Evolutionary conservation across 2,888 invertebrate species (phyloP).

Genomic region (Pollenia amentaria): DNA sequence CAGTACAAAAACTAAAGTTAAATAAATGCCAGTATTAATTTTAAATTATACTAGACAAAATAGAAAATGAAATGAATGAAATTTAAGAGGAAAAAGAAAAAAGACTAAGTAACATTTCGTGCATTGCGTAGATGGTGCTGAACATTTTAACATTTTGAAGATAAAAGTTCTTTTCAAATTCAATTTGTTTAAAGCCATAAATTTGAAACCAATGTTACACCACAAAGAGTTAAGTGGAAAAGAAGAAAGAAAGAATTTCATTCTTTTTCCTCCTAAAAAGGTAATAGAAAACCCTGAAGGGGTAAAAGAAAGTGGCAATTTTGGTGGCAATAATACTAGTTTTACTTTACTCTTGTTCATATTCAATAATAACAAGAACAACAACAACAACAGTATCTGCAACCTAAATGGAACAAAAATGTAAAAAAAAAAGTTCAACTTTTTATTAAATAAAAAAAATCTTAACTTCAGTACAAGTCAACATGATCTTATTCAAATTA

Average conservation of each 20-base stretch:
- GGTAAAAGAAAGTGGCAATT: constrained; percentile 37
- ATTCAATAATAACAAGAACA: neutral
- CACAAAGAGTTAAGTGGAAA: neutral
- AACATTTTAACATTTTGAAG: constrained; percentile 43
- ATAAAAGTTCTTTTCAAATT: constrained; percentile 55
- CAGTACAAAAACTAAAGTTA: too few relatives aligned
- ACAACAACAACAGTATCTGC: neutral
- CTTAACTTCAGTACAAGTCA: constrained; percentile 11
- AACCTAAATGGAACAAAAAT: neutral
- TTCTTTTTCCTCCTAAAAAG: neutral
- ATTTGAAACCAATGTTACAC: constrained; percentile 14
- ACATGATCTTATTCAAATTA: constrained; percentile 11
- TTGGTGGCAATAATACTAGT: constrained; percentile 57
- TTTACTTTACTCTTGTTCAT: constrained; percentile 41
- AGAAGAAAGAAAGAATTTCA: neutral
- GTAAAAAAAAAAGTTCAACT: constrained; percentile 13
- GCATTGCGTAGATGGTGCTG: constrained; percentile 27
- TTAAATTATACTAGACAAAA: too few relatives aligned
- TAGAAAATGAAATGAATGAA: neutral
- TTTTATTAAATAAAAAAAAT: neutral
- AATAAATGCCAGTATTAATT: too few relatives aligned
- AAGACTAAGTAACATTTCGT: constrained; percentile 3
- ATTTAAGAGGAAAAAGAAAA: neutral
- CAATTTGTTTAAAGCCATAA: constrained; percentile 56
- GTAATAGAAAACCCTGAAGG: neutral